phyloP scores from a whole-genome alignment of 2,888 invertebrate species.

The Trichogramma evanescens region DNA sequence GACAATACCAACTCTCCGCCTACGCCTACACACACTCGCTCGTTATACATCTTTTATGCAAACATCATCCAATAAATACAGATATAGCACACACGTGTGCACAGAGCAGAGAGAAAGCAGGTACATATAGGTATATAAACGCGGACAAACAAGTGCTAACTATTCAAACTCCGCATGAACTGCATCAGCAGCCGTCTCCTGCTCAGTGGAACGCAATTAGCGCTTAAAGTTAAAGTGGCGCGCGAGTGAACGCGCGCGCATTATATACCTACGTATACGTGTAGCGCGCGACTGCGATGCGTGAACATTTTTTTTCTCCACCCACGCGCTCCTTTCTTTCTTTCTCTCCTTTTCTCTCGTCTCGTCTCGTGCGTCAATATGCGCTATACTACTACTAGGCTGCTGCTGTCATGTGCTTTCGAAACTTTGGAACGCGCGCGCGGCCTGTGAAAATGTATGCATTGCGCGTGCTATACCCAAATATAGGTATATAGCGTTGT shows the following conservation, averaged over 20 bases:
- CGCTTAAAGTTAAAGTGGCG: conserved; percentile 23
- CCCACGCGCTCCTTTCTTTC: not conserved
- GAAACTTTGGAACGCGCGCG: too few relatives aligned
- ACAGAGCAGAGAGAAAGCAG: conserved; percentile 1
- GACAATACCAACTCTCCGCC: too few relatives aligned
- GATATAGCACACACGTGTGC: too few relatives aligned
- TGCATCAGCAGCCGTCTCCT: too few relatives aligned
- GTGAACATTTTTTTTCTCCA: not conserved
- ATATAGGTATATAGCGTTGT: too few relatives aligned
- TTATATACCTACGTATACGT: not conserved
- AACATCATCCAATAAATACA: too few relatives aligned
- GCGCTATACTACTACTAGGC: too few relatives aligned
- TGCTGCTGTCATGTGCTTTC: too few relatives aligned
- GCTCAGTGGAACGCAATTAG: conserved; percentile 23
- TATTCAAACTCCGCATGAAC: conserved; percentile 13
- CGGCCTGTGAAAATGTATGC: too few relatives aligned
- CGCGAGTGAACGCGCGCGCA: not conserved
- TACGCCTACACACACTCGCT: too few relatives aligned
- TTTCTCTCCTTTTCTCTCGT: not conserved
- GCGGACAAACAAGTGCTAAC: conserved; percentile 13
- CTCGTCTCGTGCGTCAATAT: not conserved
- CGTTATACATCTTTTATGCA: too few relatives aligned
- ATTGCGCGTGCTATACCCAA: too few relatives aligned
- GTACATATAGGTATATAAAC: not conserved
- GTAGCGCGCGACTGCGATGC: not conserved